Conservation (phyloP, 2,888 invertebrate genomes). For the Mimumesa dahlbomi region DNA sequence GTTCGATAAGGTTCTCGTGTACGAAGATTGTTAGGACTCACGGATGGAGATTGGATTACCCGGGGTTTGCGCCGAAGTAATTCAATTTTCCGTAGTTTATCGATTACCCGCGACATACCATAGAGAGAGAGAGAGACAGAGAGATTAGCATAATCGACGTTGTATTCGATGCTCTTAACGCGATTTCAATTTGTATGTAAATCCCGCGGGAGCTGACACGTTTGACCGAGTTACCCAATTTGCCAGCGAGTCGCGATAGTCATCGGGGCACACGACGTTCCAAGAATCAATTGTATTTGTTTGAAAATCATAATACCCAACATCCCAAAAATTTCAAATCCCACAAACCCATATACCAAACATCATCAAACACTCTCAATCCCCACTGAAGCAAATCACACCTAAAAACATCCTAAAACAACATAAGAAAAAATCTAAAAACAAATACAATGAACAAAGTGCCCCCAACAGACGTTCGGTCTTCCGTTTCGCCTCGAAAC, state of each 20-base stretch:
- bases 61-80: constrained; percentile 1
- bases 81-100: constrained; percentile 43
- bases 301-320: constrained; percentile 20
- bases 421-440: too few species aligned
- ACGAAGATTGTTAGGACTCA: too few species aligned
- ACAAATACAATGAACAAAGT: too few species aligned
- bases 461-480: too few species aligned
- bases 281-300: constrained; percentile 20
- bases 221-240: constrained; percentile 56
- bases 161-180: constrained; percentile 23
- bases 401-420: too few species aligned
- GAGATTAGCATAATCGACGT: constrained; percentile 44
- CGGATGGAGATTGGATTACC: not conserved
- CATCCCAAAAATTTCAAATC: not conserved
- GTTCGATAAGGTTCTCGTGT: too few species aligned
- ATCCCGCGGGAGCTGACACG: constrained; percentile 27
- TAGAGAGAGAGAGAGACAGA: too few species aligned
- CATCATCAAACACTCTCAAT: not conserved
- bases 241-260: constrained; percentile 24
- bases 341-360: not conserved
- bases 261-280: constrained; percentile 17
- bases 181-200: constrained; percentile 53
- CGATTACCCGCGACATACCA: constrained; percentile 27
- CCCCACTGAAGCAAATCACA: too few species aligned
- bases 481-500: constrained; percentile 5